Base-by-base conservation (phyloP, 2,113 vertebrate species). In the Cryptotis parvus region DNA sequence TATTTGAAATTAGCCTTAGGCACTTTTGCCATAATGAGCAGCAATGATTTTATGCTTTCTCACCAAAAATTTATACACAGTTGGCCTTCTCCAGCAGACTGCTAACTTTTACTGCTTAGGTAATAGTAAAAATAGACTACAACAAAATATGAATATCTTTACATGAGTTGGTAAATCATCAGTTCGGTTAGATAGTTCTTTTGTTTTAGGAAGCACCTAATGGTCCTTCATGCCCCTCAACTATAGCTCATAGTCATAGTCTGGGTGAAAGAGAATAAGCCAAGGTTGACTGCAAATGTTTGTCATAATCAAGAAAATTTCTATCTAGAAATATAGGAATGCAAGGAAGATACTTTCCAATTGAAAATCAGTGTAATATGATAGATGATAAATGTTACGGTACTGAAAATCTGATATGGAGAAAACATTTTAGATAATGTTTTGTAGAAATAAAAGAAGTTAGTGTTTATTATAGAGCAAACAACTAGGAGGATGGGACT, bases 1-100 rank as follows among this genome's bases (percentile, higher is more conserved):
- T 86, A 73, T 78, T 69, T 89, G 20, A 91, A 93, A 92, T 89
- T 87, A 81, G 15, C 68, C 89, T 79, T 63, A 69, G 35, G 63
- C 35, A 91, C 6, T 80, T 93, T 95, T 89, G 20, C 92, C 63
- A 87, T 22, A 89, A 29, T 41, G 37, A 65, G 24, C n/a, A 72
- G 20, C 9, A 70, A 58, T 81, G 29, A 52, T 87, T 87, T 87
- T 58, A 20, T 58, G 78, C 31, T 82, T 91, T 65, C 20, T 80
- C 35, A 43, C 33, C 69, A 90, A 93, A 73, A 88, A 91, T 65
- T 37, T 92, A 87, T 72, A 84, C 33, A 75, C 7, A 87, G 10
- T 92, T 87, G 41, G 41, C 39, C 27, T 92, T 93, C 29, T 16
- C 24, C 45, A 74, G 35, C 5, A 89, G 37, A 65, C 35, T 70